A percentile compares a stretch with the other conserved stretches of the same genome.
Evolutionary conservation across 2,113 vertebrate species (phyloP).

Genomic region (Epinephelus fuscoguttatus): DNA sequence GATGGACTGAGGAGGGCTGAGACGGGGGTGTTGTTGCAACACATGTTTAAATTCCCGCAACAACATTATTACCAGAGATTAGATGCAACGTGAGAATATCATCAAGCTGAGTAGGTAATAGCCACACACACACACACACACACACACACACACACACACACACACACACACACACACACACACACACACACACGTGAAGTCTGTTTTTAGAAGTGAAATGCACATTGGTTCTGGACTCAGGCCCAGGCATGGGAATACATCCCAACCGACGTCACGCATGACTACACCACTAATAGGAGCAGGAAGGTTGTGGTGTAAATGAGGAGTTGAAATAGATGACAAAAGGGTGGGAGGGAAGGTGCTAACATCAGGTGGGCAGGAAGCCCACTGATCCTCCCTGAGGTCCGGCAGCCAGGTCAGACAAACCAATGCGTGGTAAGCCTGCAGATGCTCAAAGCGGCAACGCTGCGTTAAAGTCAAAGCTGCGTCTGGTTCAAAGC

Average conservation of each 20-base stretch:
- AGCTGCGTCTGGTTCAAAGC: conserved; percentile 60
- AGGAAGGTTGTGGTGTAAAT: conserved; percentile 58
- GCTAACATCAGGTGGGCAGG: conserved; percentile 58
- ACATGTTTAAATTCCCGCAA: conserved; percentile 38
- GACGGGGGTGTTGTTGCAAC: conserved; percentile 22
- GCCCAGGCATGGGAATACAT: conserved; percentile 59
- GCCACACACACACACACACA: conserved; percentile 10
- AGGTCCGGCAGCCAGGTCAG: conserved; percentile 49
- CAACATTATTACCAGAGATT: conserved; percentile 62
- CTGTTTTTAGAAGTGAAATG: conserved; percentile 40
- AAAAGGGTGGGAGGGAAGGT: conserved; percentile 28
- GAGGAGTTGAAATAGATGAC: conserved; percentile 59
- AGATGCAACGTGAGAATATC: conserved; percentile 42
- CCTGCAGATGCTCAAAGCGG: conserved; percentile 63
- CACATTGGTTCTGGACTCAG: conserved; percentile 52
- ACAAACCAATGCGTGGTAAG: conserved; percentile 32
- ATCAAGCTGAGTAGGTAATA: conserved; percentile 48
- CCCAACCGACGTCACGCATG: conserved; percentile 60
- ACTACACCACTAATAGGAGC: conserved; percentile 64
- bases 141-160: conserved; percentile 10
- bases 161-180: too few species aligned
- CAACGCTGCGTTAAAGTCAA: conserved; percentile 56
- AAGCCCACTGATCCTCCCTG: conserved; percentile 51
- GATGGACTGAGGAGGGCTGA: background rate
- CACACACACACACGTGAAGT: background rate